phyloP scores from a whole-genome alignment of 2,113 vertebrate species.

The Rhabdomys dilectus region DNA sequence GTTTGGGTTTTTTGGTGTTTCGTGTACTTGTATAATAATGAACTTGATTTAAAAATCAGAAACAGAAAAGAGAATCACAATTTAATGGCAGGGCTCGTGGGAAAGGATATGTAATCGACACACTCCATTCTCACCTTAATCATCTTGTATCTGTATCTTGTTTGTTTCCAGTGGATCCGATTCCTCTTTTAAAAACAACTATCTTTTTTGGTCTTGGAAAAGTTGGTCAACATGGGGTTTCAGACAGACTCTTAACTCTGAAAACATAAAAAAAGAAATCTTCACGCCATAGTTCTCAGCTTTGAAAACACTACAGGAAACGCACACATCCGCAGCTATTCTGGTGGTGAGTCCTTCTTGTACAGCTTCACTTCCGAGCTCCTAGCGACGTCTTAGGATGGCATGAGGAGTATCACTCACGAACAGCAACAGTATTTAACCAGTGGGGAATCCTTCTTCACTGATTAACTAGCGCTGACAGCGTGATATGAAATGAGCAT shows the following conservation, averaged over 20 bases:
- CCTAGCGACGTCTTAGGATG: background rate
- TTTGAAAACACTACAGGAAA: conserved; percentile 27
- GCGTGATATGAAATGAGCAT: background rate
- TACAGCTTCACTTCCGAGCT: background rate
- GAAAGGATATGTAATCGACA: background rate
- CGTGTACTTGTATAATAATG: background rate
- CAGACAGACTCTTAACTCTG: background rate
- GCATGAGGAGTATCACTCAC: background rate
- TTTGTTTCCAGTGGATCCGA: background rate
- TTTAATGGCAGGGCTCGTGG: background rate
- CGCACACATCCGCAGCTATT: background rate
- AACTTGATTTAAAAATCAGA: background rate
- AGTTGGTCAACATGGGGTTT: background rate
- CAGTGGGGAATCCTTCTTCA: background rate
- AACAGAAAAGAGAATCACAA: background rate
- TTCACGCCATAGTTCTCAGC: background rate
- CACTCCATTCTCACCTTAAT: background rate
- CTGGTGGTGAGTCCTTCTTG: background rate
- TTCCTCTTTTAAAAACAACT: background rate
- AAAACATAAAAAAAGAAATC: conserved; percentile 11
- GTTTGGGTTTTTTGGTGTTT: background rate
- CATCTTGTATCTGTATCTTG: background rate
- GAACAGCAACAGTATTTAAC: background rate
- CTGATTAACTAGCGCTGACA: background rate
- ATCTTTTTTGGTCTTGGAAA: conserved; percentile 29